These are phyloP conservation scores for Wasmannia auropunctata DNA, from an alignment of 1,140 invertebrate genomes.

Conservation along the genomic window DNA sequence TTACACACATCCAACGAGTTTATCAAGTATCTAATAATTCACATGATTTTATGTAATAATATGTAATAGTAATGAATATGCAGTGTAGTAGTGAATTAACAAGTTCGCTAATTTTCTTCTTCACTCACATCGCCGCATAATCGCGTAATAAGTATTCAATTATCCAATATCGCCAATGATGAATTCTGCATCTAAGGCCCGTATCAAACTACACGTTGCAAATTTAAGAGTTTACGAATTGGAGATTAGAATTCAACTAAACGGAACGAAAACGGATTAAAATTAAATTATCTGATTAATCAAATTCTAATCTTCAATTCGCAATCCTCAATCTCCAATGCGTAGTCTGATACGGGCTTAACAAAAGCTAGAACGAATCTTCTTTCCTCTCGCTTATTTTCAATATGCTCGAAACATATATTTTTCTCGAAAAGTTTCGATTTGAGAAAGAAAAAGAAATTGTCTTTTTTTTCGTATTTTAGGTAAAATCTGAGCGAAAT, in stretches of 20 bases:
- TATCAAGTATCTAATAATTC: conserved; percentile 61
- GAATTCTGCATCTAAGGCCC: neutral
- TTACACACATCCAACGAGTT: conserved; percentile 50
- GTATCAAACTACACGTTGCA: too few relatives aligned
- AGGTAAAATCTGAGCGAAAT: conserved; percentile 6
- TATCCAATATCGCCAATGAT: neutral
- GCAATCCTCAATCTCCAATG: too few relatives aligned
- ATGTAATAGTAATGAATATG: conserved; percentile 60
- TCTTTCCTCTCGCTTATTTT: neutral
- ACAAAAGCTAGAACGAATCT: neutral
- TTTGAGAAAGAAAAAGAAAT: neutral
- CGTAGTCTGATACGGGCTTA: too few relatives aligned
- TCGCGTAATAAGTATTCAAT: conserved; percentile 22
- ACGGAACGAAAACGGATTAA: too few relatives aligned
- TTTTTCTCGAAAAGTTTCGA: neutral
- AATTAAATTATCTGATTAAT: too few relatives aligned
- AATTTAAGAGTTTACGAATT: too few relatives aligned
- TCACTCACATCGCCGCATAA: conserved; percentile 36
- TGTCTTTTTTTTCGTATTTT: neutral
- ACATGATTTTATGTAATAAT: conserved; percentile 58
- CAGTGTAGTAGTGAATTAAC: conserved; percentile 46
- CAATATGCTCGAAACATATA: neutral
- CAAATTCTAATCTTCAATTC: too few relatives aligned
- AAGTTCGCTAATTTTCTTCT: conserved; percentile 44
- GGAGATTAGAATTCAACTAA: too few relatives aligned